These are phyloP conservation scores for Ptiloglossa arizonensis DNA, from an alignment of 1,140 invertebrate species.

Conservation along the genomic window DNA sequence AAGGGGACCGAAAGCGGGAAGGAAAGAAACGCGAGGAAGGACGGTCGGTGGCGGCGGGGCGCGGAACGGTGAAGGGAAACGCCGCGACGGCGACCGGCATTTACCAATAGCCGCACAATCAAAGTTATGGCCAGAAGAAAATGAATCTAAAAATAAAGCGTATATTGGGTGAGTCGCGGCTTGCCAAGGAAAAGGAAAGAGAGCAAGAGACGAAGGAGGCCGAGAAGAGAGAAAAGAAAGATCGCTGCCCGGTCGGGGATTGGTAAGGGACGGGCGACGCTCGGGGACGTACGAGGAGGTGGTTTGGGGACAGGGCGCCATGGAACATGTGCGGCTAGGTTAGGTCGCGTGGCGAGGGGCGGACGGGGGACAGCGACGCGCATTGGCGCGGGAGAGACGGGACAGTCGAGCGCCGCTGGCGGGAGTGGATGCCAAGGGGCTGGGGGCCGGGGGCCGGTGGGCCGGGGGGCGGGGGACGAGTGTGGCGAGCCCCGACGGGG, in stretches of 20 bases:
- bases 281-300: conserved; percentile 3
- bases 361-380: not conserved
- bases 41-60: not conserved
- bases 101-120: conserved; percentile 65
- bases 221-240: conserved; percentile 36
- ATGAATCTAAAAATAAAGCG: conserved; percentile 75
- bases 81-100: conserved; percentile 42
- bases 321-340: conserved; percentile 55
- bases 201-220: conserved; percentile 10
- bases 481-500: not conserved
- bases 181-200: conserved; percentile 53
- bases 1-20: conserved; percentile 2
- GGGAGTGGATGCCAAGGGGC: conserved; percentile 31
- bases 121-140: conserved; percentile 71
- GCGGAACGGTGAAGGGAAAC: not conserved
- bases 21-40: conserved; percentile 3
- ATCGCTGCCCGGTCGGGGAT: not conserved
- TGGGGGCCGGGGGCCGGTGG: not conserved
- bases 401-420: conserved; percentile 22
- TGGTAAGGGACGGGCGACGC: conserved; percentile 3
- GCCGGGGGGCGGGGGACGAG: too few species aligned
- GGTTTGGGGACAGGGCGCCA: conserved; percentile 55
- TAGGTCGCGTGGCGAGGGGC: conserved; percentile 5
- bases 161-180: conserved; percentile 68
- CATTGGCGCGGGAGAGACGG: conserved; percentile 25